Percentiles rank a stretch among this genome's conserved stretches.
These are phyloP conservation scores for Nephrocerus scutellatus DNA, from an alignment of 2,888 invertebrate genomes.

Conservation along the genomic window DNA sequence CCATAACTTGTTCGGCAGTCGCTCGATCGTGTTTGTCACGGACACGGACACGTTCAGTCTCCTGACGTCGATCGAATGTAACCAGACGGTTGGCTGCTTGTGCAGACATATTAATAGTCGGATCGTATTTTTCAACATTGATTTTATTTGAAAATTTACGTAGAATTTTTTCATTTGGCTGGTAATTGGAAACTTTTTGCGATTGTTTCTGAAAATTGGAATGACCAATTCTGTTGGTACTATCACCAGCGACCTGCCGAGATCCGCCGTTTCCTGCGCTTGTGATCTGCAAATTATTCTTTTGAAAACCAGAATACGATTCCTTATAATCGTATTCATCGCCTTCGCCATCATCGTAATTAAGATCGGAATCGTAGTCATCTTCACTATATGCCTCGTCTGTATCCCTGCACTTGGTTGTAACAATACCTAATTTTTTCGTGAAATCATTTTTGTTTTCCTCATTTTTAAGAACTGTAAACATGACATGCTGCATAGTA, in stretches of 20 bases:
- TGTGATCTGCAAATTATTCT: constrained; percentile 31
- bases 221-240: constrained; percentile 11
- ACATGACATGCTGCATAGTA: constrained; percentile 35
- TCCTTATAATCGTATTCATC: constrained; percentile 39
- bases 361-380: constrained; percentile 29
- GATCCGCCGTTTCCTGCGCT: constrained; percentile 5
- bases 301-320: constrained; percentile 39
- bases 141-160: constrained; percentile 74
- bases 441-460: constrained; percentile 17
- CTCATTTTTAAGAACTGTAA: constrained; percentile 27
- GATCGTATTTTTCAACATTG: constrained; percentile 75
- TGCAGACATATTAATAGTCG: constrained; percentile 47
- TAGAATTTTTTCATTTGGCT: constrained; percentile 74
- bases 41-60: constrained; percentile 63
- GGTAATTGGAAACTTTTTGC: constrained; percentile 60
- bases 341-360: constrained; percentile 26
- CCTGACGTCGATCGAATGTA: constrained; percentile 59
- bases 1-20: constrained; percentile 95
- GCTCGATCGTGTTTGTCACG: constrained; percentile 94
- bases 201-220: constrained; percentile 53
- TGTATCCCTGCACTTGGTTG: constrained; percentile 1
- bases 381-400: constrained; percentile 26
- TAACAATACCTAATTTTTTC: too few relatives aligned
- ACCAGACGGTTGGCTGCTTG: constrained; percentile 67
- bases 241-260: background rate